These are phyloP conservation scores for Ceyx erithaca DNA, from an alignment of 2,797 vertebrate genomes.

Conservation along the genomic window DNA sequence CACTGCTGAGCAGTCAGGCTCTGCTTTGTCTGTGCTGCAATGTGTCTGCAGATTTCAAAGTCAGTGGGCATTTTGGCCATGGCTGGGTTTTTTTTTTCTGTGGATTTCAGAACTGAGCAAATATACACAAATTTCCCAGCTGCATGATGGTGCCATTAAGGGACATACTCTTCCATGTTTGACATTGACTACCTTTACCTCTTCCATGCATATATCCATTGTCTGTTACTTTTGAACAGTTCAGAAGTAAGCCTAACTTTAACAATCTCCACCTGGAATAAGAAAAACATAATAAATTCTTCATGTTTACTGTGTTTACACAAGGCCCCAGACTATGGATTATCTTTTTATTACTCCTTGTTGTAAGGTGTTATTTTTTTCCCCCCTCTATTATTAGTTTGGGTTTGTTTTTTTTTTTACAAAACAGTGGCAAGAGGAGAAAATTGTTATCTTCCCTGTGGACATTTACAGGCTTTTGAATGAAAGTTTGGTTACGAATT, in stretches of 20 bases:
- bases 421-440: slow-evolving; percentile 71
- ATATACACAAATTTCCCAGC: not conserved
- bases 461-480: slow-evolving; percentile 70
- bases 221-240: slow-evolving; percentile 33
- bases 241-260: slow-evolving; percentile 28
- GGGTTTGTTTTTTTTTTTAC: slow-evolving; percentile 36
- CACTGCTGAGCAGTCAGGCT: fast-evolving
- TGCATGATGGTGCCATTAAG: not conserved
- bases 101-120: not conserved
- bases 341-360: slow-evolving; percentile 79
- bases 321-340: slow-evolving; percentile 74
- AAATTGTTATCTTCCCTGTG: slow-evolving; percentile 78
- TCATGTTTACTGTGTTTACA: slow-evolving; percentile 73
- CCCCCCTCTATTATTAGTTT: slow-evolving; percentile 64
- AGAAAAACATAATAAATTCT: slow-evolving; percentile 73
- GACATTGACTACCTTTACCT: not conserved
- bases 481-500: slow-evolving; percentile 70
- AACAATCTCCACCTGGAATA: slow-evolving; percentile 72
- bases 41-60: not conserved
- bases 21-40: not conserved
- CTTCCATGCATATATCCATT: fast-evolving
- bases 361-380: slow-evolving; percentile 58
- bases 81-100: not conserved
- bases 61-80: too few species aligned
- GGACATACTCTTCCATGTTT: not conserved